A percentile compares a stretch with the other conserved stretches of the same genome.
Conservation (phyloP, 2,797 vertebrate species). For the Danionella dracula region DNA sequence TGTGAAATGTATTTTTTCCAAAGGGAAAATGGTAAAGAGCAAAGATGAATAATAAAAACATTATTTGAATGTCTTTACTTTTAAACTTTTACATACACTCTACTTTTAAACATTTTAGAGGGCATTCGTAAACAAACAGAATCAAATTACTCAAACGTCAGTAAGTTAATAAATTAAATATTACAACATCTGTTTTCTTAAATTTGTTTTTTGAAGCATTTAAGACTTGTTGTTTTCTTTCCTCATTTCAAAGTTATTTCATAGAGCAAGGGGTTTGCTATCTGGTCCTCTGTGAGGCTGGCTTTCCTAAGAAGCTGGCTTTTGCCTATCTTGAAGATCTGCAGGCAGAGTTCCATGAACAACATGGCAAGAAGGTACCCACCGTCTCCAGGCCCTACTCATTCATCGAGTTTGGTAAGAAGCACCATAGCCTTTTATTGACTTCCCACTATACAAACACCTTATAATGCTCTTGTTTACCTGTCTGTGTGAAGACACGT, state of each 20-base stretch:
- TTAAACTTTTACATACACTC: no score
- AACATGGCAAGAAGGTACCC: conserved; percentile 93
- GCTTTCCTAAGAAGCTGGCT: conserved; percentile 94
- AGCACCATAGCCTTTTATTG: background rate
- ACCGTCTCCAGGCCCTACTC: conserved; percentile 94
- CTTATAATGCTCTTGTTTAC: background rate
- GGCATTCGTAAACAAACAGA: no score
- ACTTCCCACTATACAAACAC: background rate
- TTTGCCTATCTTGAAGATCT: conserved; percentile 95
- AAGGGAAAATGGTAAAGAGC: no score
- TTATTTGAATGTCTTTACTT: no score
- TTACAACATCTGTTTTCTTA: no score
- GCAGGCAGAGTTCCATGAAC: conserved; percentile 94
- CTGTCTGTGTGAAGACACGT: conserved; percentile 77
- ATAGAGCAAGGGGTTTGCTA: conserved; percentile 95
- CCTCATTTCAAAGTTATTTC: conserved; percentile 73
- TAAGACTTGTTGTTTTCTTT: background rate
- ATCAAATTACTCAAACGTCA: no score
- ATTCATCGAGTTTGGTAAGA: conserved; percentile 97
- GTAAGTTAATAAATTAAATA: no score
- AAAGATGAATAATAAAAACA: no score
- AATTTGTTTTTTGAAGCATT: no score
- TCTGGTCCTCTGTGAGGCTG: conserved; percentile 90
- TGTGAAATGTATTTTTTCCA: no score
- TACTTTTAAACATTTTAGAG: no score